Evolutionary conservation across 2,797 vertebrate genomes (phyloP).

Genomic region (Melanotaenia trifasciata): DNA sequence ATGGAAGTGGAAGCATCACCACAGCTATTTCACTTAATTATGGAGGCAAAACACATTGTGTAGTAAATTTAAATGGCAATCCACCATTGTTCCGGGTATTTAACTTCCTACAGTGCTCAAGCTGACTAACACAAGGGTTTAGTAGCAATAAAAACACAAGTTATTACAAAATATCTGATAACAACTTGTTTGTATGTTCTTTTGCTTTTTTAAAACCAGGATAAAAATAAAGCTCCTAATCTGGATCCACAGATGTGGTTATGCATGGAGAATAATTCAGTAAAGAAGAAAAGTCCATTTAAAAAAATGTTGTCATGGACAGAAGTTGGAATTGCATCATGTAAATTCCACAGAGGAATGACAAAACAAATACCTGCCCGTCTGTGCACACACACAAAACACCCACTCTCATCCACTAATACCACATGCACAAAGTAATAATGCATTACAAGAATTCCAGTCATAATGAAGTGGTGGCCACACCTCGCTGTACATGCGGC

Average conservation of each 20-base stretch:
- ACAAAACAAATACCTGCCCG: slow-evolving; percentile 8
- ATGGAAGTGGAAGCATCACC: neutral
- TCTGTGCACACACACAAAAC: slow-evolving; percentile 15
- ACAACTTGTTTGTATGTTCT: neutral
- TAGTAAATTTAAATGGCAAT: neutral
- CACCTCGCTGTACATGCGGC: slow-evolving; percentile 43
- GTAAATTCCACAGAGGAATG: slow-evolving; percentile 31
- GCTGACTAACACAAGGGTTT: neutral
- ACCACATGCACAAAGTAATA: slow-evolving; percentile 13
- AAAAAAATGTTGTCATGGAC: neutral
- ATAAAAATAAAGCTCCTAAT: neutral
- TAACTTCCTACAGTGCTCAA: neutral
- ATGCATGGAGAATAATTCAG: neutral
- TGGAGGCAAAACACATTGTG: neutral
- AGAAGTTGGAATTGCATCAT: neutral
- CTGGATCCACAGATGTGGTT: neutral
- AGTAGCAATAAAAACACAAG: no score
- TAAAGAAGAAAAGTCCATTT: neutral
- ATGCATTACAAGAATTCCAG: slow-evolving; percentile 44
- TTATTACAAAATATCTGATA: no score
- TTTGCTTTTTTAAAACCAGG: neutral
- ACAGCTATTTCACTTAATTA: neutral
- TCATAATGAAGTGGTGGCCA: slow-evolving; percentile 3
- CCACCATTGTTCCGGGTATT: neutral
- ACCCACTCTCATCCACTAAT: slow-evolving; percentile 18